Evolutionary conservation across 1,140 invertebrate genomes (phyloP), one percentile per base, ranked within the genome.

Genomic region (Sesamia nonagrioides): DNA sequence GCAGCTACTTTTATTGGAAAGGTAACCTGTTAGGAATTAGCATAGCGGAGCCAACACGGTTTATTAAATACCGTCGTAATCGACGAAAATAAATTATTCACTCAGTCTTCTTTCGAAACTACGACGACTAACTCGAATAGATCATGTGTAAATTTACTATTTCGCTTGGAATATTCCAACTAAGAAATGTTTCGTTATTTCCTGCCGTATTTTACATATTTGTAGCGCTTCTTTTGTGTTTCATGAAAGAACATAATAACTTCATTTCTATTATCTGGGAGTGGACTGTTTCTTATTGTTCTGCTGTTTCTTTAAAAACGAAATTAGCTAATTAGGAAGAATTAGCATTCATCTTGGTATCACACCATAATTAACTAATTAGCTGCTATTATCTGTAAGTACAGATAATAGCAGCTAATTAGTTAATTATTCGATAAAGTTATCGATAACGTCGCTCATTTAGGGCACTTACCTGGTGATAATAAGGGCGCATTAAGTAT

Each of bases 1-100:
- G 56, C 54, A 80, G 81, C 50, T 80, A 72, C 52, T 45, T 82
- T 81, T 73, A 68, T 78, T 77, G 75, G 68, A 66, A 68, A 76
- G 45, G 37, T n/a, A 17, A 9, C 45, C 17, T 17, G 37, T 66
- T 8, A 7, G 5, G 33, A 45, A 56, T 11, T 56, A 27, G 21
- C 21, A 1, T 48, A 48, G 45, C 13, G 1, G 42, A 9, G 6
- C 0, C 45, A 9, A 15, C 15, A 15, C 9, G n/a, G n/a, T n/a
- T n/a, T n/a, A n/a, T n/a, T 48, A 48, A 9, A 48, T 48, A 15
- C 45, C 13, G 45, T 48, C 11, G 45, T 2, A 15, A 4, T 48
- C 54, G 9, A 56, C 54, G 40, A 9, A 66, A 66, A 66, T 66
- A 42, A 42, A 66, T 66, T 56, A 27, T 56, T 11, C 6, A 27